phyloP scores from a whole-genome alignment of 1,140 invertebrate species.

The Drosophila subpulchrella region DNA sequence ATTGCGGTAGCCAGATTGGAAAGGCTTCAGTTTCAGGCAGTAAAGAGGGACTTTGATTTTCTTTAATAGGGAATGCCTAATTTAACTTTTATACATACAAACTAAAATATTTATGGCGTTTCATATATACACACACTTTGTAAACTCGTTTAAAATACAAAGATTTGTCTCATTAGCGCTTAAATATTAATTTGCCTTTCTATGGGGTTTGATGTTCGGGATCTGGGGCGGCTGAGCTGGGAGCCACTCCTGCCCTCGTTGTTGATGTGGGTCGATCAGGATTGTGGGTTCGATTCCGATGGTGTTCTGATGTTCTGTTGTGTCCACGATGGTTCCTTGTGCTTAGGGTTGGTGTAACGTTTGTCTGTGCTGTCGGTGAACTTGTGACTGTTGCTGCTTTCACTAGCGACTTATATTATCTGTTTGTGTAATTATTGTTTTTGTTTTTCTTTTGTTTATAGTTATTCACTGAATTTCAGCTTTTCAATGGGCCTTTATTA shows the following conservation, averaged over 20 bases:
- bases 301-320: slow-evolving; percentile 12
- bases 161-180: slow-evolving; percentile 69
- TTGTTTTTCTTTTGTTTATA: slow-evolving; percentile 76
- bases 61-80: slow-evolving; percentile 71
- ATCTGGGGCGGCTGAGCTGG: slow-evolving; percentile 9
- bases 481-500: slow-evolving; percentile 84
- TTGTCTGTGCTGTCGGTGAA: slow-evolving; percentile 42
- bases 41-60: slow-evolving; percentile 15
- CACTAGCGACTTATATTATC: slow-evolving; percentile 63
- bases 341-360: slow-evolving; percentile 30
- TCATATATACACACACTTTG: slow-evolving; percentile 73
- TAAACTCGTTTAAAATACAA: slow-evolving; percentile 61
- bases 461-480: slow-evolving; percentile 83
- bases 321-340: slow-evolving; percentile 24
- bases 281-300: slow-evolving; percentile 3
- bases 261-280: not conserved
- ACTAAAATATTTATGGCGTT: slow-evolving; percentile 75
- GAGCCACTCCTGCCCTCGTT: slow-evolving; percentile 10
- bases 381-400: slow-evolving; percentile 32
- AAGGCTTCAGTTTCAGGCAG: slow-evolving; percentile 20
- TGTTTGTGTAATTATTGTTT: slow-evolving; percentile 76
- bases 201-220: slow-evolving; percentile 23
- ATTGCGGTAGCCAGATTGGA: slow-evolving; percentile 6
- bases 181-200: slow-evolving; percentile 65
- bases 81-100: slow-evolving; percentile 74